Evolutionary conservation across 2,888 invertebrate species (phyloP), one percentile per base, ranked within the genome.

Genomic region (Andrena flavipes): DNA sequence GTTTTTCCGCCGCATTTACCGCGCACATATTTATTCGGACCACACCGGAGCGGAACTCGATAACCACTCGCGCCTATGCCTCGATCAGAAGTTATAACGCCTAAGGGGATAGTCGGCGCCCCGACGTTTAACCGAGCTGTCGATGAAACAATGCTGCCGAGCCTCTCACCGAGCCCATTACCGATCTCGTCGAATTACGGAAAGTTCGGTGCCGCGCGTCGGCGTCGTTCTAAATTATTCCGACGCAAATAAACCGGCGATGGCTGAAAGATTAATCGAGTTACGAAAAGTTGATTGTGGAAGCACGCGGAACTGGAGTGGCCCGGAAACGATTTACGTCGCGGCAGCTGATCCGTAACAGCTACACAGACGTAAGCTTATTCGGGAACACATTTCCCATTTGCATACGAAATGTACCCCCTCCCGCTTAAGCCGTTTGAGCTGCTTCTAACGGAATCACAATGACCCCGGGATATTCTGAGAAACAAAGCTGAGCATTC

Each of bases 361-460:
- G 85, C 87, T 87, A 88, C 89, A 84, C 80, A 82, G 87, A 83
- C 82, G 82, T 85, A 84, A 85, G 87, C 89, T 88, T 87, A 88
- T 88, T 88, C 89, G 76, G 76, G 84, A 87, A 87, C 89, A 87
- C 89, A 89, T 89, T 88, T 88, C 88, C 89, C 84, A 89, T 88
- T 89, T 89, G 89, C 88, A 88, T 88, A 89, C 86, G 86, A 87
- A 89, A 88, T 89, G 87, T 87, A 84, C 81, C 84, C 81, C 23
- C 30, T 16, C 62, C 48, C 72, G 86, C 74, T 87, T 88, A 89
- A 89, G 87, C 89, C 80, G 80, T 88, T 89, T 89, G 87, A 85
- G 84, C 87, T 73, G 78, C 85, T 82, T 82, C 85, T 87, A 87
- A 89, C 87, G 89, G 87, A 88, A 87, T 87, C 87, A 89, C 89